These are phyloP conservation scores for Mionectes olivaceus DNA, from an alignment of 2,797 vertebrate species.

Conservation along the genomic window DNA sequence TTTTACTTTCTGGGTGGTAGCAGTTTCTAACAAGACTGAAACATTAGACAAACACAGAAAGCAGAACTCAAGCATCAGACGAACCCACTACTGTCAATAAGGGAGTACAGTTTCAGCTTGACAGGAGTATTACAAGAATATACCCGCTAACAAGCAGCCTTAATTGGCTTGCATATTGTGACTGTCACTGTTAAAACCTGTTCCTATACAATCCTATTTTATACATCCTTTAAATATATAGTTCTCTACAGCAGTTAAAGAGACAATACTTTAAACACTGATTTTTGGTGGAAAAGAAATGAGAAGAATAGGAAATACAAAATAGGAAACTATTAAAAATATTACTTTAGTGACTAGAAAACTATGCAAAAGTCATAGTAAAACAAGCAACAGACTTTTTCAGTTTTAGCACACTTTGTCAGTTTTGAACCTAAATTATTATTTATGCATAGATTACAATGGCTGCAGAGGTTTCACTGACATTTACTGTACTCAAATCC, in stretches of 20 bases:
- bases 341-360: neutral
- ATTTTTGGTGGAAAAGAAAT: constrained; percentile 13
- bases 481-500: neutral
- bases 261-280: constrained; percentile 15
- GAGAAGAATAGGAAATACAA: neutral
- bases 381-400: neutral
- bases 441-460: neutral
- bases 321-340: neutral
- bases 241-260: constrained; percentile 5
- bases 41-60: constrained; percentile 29
- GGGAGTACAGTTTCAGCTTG: constrained; percentile 30
- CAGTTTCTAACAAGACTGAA: constrained; percentile 31
- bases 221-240: constrained; percentile 26
- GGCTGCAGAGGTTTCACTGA: neutral
- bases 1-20: constrained; percentile 21
- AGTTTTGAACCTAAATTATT: neutral
- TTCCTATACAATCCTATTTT: constrained; percentile 35
- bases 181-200: constrained; percentile 56
- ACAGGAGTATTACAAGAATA: constrained; percentile 51
- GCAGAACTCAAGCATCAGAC: constrained; percentile 45
- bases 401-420: neutral
- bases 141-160: constrained; percentile 32
- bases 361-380: neutral
- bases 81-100: constrained; percentile 46
- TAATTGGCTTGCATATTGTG: constrained; percentile 68